Conservation (phyloP, 2,888 invertebrate species). For the Digitonthophagus gazella region DNA sequence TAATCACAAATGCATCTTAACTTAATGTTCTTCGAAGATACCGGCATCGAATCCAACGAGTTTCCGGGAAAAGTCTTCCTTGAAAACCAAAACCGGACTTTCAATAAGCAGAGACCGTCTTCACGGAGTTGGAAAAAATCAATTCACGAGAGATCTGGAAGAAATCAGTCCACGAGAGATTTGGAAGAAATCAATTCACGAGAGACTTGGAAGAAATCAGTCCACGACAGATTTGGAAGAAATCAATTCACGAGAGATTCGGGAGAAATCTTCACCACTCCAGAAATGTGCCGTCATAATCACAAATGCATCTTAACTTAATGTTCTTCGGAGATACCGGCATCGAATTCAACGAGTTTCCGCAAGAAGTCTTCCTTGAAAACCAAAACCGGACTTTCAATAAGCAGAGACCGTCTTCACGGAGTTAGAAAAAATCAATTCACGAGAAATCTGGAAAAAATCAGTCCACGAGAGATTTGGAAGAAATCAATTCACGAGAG, state of each 20-base stretch:
- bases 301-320: no score
- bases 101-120: slow-evolving; percentile 32
- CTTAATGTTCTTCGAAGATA: slow-evolving; percentile 81
- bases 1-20: slow-evolving; percentile 48
- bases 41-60: slow-evolving; percentile 74
- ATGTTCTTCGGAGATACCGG: slow-evolving; percentile 85
- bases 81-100: slow-evolving; percentile 32
- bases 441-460: no score
- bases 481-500: no score
- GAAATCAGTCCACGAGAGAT: no score
- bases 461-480: no score
- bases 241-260: no score
- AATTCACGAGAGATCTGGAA: no score
- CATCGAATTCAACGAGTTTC: slow-evolving; percentile 66
- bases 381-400: slow-evolving; percentile 25
- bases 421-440: slow-evolving; percentile 62
- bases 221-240: slow-evolving; percentile 53
- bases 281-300: no score
- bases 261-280: no score
- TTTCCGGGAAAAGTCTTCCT: slow-evolving; percentile 40
- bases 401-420: slow-evolving; percentile 34
- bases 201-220: no score
- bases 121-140: no score
- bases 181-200: no score
- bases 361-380: slow-evolving; percentile 38